A percentile compares a stretch with the other conserved stretches of the same genome.
Conservation (phyloP, 2,888 invertebrate species). For the Neoitamus cyanurus region DNA sequence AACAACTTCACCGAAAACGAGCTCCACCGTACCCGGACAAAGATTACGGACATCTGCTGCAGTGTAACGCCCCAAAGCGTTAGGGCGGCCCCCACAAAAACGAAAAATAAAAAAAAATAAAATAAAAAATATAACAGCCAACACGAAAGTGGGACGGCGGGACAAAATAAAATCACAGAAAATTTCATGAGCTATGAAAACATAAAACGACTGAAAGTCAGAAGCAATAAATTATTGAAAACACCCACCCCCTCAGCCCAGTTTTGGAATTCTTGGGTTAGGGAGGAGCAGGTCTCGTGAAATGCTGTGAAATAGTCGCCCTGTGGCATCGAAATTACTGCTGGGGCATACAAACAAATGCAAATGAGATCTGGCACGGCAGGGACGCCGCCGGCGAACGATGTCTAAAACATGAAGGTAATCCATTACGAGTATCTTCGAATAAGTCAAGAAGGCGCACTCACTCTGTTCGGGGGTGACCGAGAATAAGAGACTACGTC, state of each 20-base stretch:
- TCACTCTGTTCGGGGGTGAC: not conserved
- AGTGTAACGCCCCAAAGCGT: not conserved
- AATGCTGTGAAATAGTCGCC: not conserved
- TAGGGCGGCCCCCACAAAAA: not conserved
- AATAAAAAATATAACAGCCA: not conserved
- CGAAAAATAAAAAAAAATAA: not conserved
- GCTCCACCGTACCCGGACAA: not conserved
- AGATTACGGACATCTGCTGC: slow-evolving; percentile 26
- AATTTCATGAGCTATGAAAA: slow-evolving; percentile 40
- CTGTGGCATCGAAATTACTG: not conserved
- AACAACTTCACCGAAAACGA: not conserved
- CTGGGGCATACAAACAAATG: slow-evolving; percentile 9
- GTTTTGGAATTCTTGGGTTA: not conserved
- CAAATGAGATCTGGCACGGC: slow-evolving; percentile 21
- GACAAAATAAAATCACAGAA: slow-evolving; percentile 30
- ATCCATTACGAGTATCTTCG: slow-evolving; percentile 49
- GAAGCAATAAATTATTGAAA: slow-evolving; percentile 39
- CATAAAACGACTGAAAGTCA: slow-evolving; percentile 36
- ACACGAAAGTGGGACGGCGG: too few species aligned
- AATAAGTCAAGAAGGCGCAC: slow-evolving; percentile 14
- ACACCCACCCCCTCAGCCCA: not conserved
- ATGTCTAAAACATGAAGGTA: slow-evolving; percentile 49
- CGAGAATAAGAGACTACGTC: not conserved
- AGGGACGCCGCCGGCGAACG: not conserved
- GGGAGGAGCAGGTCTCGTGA: not conserved